These are phyloP conservation scores for Drosophila rellima DNA, from an alignment of 2,888 invertebrate genomes.

Conservation along the genomic window DNA sequence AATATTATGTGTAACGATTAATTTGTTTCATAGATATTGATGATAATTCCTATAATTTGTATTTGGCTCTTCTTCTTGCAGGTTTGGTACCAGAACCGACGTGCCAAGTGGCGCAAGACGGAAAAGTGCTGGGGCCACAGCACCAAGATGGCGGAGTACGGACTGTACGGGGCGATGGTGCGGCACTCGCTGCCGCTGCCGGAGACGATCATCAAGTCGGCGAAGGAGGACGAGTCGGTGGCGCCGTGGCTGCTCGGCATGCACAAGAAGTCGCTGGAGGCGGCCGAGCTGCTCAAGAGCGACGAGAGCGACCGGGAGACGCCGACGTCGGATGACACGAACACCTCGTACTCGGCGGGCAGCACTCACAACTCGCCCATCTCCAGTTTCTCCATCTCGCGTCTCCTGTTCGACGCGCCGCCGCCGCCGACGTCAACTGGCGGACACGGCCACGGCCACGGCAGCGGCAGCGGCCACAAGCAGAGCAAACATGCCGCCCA, in stretches of 20 bases:
- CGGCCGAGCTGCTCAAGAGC: conserved; percentile 96
- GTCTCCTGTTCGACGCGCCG: conserved; percentile 84
- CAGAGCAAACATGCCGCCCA: conserved; percentile 60
- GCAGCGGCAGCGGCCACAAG: conserved; percentile 35
- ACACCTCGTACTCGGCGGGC: conserved; percentile 86
- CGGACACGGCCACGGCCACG: no score
- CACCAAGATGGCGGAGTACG: conserved; percentile 99
- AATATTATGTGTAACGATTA: no score
- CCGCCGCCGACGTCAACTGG: conserved; percentile 53
- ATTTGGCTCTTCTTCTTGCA: conserved; percentile 85
- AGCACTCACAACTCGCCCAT: conserved; percentile 86
- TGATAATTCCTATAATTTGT: no score
- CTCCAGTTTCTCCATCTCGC: conserved; percentile 85
- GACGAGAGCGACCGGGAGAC: conserved; percentile 91
- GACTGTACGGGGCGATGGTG: conserved; percentile 99
- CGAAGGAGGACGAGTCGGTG: conserved; percentile 98
- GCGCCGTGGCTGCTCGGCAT: conserved; percentile 99
- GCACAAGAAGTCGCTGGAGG: conserved; percentile 99
- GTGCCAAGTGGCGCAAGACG: conserved; percentile 99
- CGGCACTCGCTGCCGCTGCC: conserved; percentile 99
- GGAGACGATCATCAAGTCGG: conserved; percentile 98
- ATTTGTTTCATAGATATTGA: no score
- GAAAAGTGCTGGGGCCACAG: conserved; percentile 99
- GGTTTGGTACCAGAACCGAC: conserved; percentile 98
- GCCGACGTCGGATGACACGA: conserved; percentile 88